phyloP scores from a whole-genome alignment of 2,797 vertebrate genomes.

The Myoxocephalus aenaeus region DNA sequence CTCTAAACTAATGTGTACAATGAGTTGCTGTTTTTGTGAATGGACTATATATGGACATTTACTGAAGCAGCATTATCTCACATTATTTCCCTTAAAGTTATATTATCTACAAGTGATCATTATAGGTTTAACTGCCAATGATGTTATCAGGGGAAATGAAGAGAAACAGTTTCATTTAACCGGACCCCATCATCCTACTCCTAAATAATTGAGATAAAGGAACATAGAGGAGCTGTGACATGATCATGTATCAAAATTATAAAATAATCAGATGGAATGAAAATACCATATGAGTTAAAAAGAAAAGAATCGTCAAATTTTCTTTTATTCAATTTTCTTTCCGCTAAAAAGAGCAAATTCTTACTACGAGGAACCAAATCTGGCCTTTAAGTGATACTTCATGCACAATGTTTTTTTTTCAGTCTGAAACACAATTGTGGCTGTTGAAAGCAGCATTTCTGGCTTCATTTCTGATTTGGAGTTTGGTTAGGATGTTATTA shows the following conservation, averaged over 20 bases:
- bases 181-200: not conserved
- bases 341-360: not conserved
- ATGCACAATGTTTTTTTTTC: not conserved
- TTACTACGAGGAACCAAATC: not conserved
- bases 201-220: conserved; percentile 8
- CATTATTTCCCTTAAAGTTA: not conserved
- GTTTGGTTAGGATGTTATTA: not conserved
- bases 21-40: not conserved
- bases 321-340: not conserved
- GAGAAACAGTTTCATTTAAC: not conserved
- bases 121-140: not conserved
- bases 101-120: not conserved
- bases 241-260: conserved; percentile 11
- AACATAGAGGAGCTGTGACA: not conserved
- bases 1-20: not conserved
- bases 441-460: not conserved
- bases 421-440: not conserved
- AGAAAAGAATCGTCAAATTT: not conserved
- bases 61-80: not conserved
- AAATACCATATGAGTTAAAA: not conserved
- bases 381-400: not conserved
- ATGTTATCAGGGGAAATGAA: too few relatives aligned
- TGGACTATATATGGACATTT: not conserved
- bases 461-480: not conserved
- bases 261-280: not conserved